A percentile compares a stretch with the other conserved stretches of the same genome.
Conservation (phyloP, 1,140 invertebrate genomes). For the Drosophila sulfurigaster region DNA sequence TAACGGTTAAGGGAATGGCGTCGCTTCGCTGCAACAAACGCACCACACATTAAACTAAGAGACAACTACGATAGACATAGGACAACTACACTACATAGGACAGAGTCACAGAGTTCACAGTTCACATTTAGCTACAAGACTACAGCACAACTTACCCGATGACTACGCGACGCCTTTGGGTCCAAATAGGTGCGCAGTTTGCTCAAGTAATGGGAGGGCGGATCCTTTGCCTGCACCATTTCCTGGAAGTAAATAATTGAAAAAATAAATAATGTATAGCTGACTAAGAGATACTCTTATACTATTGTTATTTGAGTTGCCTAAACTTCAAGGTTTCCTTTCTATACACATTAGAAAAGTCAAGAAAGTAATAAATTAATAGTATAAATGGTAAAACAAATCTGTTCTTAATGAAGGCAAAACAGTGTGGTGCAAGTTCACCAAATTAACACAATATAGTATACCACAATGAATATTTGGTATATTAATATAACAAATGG, state of each 20-base stretch:
- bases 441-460: no score
- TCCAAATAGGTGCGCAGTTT: conserved; percentile 97
- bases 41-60: conserved; percentile 15
- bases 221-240: conserved; percentile 98
- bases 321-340: no score
- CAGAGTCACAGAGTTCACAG: conserved; percentile 19
- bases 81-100: conserved; percentile 13
- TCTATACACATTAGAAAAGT: no score
- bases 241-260: conserved; percentile 88
- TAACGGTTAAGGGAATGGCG: conserved; percentile 25
- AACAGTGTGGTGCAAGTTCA: no score
- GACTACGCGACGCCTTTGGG: conserved; percentile 97
- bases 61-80: conserved; percentile 23
- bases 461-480: no score
- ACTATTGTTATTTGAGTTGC: no score
- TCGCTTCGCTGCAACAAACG: conserved; percentile 23
- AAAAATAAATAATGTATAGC: neutral
- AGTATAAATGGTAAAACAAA: no score
- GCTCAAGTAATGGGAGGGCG: conserved; percentile 96
- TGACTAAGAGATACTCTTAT: no score
- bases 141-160: conserved; percentile 89
- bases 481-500: no score
- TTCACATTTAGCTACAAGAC: neutral
- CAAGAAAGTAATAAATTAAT: no score
- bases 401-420: no score